Evolutionary conservation across 2,797 vertebrate genomes (phyloP), one percentile per base, ranked within the genome.

Genomic region (Liasis olivaceus): DNA sequence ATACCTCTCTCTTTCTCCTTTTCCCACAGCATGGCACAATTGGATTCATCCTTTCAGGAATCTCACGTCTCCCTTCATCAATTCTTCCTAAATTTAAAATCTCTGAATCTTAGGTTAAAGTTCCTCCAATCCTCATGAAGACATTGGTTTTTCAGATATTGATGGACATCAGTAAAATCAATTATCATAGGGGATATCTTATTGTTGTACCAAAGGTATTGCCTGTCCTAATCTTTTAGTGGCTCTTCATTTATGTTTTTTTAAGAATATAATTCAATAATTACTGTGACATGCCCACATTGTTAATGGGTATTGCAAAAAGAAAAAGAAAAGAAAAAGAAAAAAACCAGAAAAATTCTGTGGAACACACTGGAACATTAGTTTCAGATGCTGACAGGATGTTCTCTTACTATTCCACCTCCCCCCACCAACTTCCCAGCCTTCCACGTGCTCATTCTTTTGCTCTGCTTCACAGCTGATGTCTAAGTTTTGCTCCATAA

Each of bases 301-400:
- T 94, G 36, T 62, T 96, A 59, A 90, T 77, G 62, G 5, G 17
- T 81, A 42, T 63, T 87, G 63, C 93, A 51, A 85, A 91, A 88
- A 84, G 89, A 72, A 56, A 47, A 85, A 89, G 54, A 85, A 91
- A 88, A 84, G 89, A 72, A 56, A 42, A 42, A 42, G 42, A 42
- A 42, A 42, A 42, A 42, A 42, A 42, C 42, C 31, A 66, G 54
- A 93, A 91, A 69, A 77, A 91, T 85, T 91, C 58, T 22, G 87
- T 62, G 91, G 90, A 93, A 77, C 12, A 90, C 60, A 56, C 81
- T 94, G 91, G 90, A 96, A 91, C 87, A 92, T 51, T 88, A 89
- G 1, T 95, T 97, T 95, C 91, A 95, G 92, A 94, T 96, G 94
- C 87, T 91, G 56, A 81, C 58, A 88, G 1, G 58, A 85, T 88